Conservation (phyloP, 2,888 invertebrate species). For the Spatulosminthurus flaviceps region DNA sequence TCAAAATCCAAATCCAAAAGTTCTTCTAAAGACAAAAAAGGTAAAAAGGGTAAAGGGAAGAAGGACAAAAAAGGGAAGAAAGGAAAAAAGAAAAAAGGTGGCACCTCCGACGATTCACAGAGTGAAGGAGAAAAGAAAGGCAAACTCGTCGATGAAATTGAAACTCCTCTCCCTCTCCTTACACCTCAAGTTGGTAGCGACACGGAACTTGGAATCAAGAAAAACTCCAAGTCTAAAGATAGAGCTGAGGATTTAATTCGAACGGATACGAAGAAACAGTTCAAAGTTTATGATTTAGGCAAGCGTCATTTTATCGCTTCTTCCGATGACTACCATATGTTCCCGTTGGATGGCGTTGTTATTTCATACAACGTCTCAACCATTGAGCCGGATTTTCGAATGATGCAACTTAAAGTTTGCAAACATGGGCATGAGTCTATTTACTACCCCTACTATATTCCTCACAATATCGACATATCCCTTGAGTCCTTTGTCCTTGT, state of each 20-base stretch:
- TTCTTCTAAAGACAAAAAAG: background rate
- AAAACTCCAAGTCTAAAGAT: background rate
- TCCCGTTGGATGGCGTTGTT: conserved; percentile 58
- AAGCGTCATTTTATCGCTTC: conserved; percentile 54
- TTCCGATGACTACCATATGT: conserved; percentile 54
- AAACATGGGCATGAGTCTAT: conserved; percentile 56
- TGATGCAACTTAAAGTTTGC: conserved; percentile 57
- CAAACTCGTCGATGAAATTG: conserved; percentile 20
- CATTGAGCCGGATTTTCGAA: conserved; percentile 57
- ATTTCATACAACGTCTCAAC: conserved; percentile 59
- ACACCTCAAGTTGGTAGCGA: conserved; percentile 24
- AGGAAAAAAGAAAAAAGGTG: conserved; percentile 9
- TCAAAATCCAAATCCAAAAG: background rate
- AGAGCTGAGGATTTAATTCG: background rate
- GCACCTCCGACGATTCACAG: background rate
- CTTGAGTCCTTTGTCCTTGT: conserved; percentile 47
- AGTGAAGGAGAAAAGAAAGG: background rate
- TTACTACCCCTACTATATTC: conserved; percentile 61
- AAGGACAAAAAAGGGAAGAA: conserved; percentile 11
- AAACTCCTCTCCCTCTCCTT: conserved; percentile 36
- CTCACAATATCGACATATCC: conserved; percentile 49
- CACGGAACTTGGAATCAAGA: background rate
- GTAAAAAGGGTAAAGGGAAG: background rate
- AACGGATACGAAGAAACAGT: conserved; percentile 6
- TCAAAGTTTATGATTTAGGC: conserved; percentile 57